Base-by-base conservation (phyloP, 2,113 vertebrate genomes). In the Tragulus kanchil region DNA sequence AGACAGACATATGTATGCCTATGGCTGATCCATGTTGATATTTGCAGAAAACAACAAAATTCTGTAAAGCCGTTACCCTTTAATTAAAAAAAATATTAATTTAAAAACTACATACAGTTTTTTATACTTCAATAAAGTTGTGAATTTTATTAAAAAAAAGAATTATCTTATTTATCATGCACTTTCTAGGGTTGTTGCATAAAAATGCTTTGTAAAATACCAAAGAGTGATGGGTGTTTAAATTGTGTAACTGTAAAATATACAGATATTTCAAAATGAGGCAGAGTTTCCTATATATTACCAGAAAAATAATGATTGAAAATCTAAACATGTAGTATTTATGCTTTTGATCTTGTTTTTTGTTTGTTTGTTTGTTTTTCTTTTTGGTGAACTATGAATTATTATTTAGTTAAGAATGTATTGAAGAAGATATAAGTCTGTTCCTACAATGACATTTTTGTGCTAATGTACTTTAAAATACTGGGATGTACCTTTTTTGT, bases 381-480 rank as follows among this genome's bases (percentile, higher is more conserved):
- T 71, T 71, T 65, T 73, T 78, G 52, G 17, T 42, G 81, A 85
- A 50, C 31, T 1, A 7, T 61, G 42, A 62, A 69, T 83, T 67
- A 69, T 83, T 67, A 36, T 36, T 96, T 83, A 61, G 59, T 62
- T 62, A 77, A 36, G 54, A 71, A 59, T 85, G 25, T 71, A 52
- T 69, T 64, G 52, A 86, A 62, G 45, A 83, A 56, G 84, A 14
- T 86, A 62, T 3, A 42, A 56, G 61, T 59, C 16, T 54, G 17
- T 89, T 92, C 4, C 17, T 86, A 2, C 77, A 56, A 16, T 79
- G 64, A 83, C 19, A 52, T 21, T 89, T 71, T 64, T 69, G 48
- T 77, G n/a, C 69, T 28, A 15, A 16, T 67, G 16, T 58, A 26
- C 58, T 93, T 95, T 69, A 31, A 84, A 85, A 96, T 88, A 52